Conservation (phyloP, 2,888 invertebrate genomes). For the Biston betularia region DNA sequence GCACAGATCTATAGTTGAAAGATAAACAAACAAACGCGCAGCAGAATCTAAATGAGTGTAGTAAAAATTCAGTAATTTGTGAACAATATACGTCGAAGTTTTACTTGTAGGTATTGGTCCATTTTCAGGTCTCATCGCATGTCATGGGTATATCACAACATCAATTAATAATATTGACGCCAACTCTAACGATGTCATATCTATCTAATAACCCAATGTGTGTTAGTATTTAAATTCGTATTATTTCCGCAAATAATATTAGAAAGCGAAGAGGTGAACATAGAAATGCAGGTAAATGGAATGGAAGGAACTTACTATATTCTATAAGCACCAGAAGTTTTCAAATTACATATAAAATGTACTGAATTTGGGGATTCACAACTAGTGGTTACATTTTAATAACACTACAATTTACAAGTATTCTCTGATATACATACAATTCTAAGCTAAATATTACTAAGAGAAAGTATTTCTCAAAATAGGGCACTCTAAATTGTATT, state of each 20-base stretch:
- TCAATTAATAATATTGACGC: constrained; percentile 39
- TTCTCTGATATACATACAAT: constrained; percentile 47
- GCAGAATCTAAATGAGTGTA: neutral
- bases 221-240: constrained; percentile 46
- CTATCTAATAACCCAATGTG: constrained; percentile 20
- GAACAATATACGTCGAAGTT: constrained; percentile 21
- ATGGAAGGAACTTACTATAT: constrained; percentile 75
- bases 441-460: constrained; percentile 40
- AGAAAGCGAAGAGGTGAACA: constrained; percentile 46
- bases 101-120: constrained; percentile 63
- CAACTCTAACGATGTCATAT: constrained; percentile 27
- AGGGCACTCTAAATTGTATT: constrained; percentile 35
- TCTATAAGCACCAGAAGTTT: constrained; percentile 83
- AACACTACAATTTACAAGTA: constrained; percentile 49
- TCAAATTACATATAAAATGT: constrained; percentile 57
- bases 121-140: constrained; percentile 67
- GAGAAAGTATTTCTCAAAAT: constrained; percentile 44
- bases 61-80: constrained; percentile 2
- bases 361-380: constrained; percentile 58
- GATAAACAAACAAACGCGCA: constrained; percentile 2
- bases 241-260: constrained; percentile 24
- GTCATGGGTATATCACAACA: constrained; percentile 67
- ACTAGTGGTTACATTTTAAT: constrained; percentile 50
- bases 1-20: neutral
- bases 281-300: constrained; percentile 74